Conservation (phyloP, 2,113 vertebrate genomes). For the Rhinolophus ferrumequinum region DNA sequence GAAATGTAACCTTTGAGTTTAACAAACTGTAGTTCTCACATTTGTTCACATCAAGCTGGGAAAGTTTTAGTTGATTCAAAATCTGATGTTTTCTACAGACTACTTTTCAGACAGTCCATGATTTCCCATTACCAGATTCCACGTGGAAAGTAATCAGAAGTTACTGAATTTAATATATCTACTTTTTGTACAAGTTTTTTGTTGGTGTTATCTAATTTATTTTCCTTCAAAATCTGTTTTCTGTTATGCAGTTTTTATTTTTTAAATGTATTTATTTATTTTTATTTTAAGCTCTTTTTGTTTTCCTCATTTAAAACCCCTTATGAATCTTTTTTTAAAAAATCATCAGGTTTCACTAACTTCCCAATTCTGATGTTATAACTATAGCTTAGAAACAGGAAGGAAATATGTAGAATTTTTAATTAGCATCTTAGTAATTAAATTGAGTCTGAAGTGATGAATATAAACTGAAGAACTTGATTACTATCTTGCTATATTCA, state of each 20-base stretch:
- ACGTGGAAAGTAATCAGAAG: constrained; percentile 76
- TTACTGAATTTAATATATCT: constrained; percentile 59
- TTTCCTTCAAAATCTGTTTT: constrained; percentile 30
- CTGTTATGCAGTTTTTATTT: not conserved
- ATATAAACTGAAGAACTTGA: constrained; percentile 44
- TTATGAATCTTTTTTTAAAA: constrained; percentile 59
- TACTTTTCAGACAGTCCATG: constrained; percentile 45
- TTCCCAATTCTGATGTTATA: constrained; percentile 30
- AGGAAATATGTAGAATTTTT: constrained; percentile 50
- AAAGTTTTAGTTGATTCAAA: constrained; percentile 71
- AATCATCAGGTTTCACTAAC: constrained; percentile 58
- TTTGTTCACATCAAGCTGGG: constrained; percentile 49
- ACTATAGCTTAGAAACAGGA: constrained; percentile 34
- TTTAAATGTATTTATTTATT: not conserved
- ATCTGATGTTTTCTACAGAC: constrained; percentile 36
- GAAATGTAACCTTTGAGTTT: constrained; percentile 59
- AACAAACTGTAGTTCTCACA: constrained; percentile 73
- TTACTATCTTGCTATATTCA: constrained; percentile 37
- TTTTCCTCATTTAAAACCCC: constrained; percentile 30
- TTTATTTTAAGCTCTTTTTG: not conserved
- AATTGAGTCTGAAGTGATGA: constrained; percentile 54
- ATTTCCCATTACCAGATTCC: constrained; percentile 71
- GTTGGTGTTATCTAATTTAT: not conserved
- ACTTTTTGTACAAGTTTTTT: constrained; percentile 19
- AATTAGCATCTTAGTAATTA: constrained; percentile 31